phyloP scores from a whole-genome alignment of 2,113 vertebrate species.

The Fukomys damarensis region DNA sequence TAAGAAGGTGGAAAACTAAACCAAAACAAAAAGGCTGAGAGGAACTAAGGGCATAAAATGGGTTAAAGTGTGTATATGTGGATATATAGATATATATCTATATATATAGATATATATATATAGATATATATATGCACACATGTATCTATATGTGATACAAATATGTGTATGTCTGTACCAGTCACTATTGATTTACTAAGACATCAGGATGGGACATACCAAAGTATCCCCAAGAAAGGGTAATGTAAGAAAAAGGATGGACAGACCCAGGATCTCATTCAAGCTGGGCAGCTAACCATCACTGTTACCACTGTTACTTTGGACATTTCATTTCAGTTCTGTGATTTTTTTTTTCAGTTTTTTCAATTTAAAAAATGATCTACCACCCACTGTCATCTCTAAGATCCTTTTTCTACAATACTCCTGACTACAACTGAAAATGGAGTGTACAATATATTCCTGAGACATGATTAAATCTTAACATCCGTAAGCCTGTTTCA shows the following conservation, averaged over 20 bases:
- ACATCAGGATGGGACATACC: not conserved
- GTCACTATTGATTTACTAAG: not conserved
- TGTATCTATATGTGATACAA: accelerated
- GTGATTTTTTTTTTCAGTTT: not conserved
- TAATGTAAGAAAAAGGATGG: not conserved
- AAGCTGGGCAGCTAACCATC: not conserved
- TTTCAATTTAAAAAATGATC: not conserved
- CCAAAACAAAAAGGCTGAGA: not conserved
- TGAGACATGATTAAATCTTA: not conserved
- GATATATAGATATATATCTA: accelerated
- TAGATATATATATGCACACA: accelerated
- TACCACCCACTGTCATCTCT: not conserved
- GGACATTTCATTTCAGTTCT: not conserved
- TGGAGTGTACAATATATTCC: accelerated
- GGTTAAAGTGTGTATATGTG: accelerated
- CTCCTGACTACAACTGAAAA: not conserved
- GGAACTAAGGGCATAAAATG: not conserved
- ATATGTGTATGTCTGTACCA: accelerated
- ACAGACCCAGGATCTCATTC: not conserved
- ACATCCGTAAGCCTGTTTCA: not conserved
- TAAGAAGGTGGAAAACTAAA: not conserved
- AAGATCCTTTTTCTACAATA: not conserved
- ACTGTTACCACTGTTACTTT: not conserved
- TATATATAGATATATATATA: accelerated
- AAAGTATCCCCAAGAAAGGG: not conserved